A percentile compares a stretch with the other conserved stretches of the same genome.
Conservation (phyloP, 2,888 invertebrate species). For the Diarsia rubi region DNA sequence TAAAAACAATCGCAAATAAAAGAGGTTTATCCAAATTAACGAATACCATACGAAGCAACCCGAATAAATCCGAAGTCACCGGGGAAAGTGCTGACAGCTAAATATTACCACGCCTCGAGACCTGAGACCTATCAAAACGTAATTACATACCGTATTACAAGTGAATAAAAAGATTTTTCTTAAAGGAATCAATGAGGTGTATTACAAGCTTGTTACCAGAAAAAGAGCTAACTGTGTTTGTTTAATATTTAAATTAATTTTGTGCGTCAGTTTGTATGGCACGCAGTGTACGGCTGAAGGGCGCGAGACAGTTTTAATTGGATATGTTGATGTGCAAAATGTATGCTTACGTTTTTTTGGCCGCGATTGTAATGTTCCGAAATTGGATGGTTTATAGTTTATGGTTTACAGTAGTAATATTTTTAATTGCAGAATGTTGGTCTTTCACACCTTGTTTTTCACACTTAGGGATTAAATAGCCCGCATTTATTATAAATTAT, state of each 20-base stretch:
- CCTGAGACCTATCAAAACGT: constrained; percentile 77
- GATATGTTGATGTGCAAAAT: constrained; percentile 64
- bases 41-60: constrained; percentile 68
- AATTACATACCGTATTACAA: constrained; percentile 77
- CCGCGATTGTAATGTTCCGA: constrained; percentile 33
- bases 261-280: constrained; percentile 64
- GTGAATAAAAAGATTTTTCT: constrained; percentile 71
- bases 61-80: constrained; percentile 64
- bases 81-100: constrained; percentile 81
- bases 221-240: constrained; percentile 73
- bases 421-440: constrained; percentile 17
- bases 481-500: no score
- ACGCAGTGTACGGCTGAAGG: constrained; percentile 64
- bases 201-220: constrained; percentile 70
- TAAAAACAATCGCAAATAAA: constrained; percentile 65
- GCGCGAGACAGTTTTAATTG: constrained; percentile 73
- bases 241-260: constrained; percentile 78
- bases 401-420: constrained; percentile 24
- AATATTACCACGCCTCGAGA: constrained; percentile 77
- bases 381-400: constrained; percentile 36
- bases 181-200: constrained; percentile 78
- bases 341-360: constrained; percentile 47
- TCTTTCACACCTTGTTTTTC: constrained; percentile 18
- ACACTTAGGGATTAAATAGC: neutral
- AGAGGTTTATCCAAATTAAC: constrained; percentile 65